These are phyloP conservation scores for Callocephalon fimbriatum DNA, from an alignment of 2,113 vertebrate species.

Conservation along the genomic window DNA sequence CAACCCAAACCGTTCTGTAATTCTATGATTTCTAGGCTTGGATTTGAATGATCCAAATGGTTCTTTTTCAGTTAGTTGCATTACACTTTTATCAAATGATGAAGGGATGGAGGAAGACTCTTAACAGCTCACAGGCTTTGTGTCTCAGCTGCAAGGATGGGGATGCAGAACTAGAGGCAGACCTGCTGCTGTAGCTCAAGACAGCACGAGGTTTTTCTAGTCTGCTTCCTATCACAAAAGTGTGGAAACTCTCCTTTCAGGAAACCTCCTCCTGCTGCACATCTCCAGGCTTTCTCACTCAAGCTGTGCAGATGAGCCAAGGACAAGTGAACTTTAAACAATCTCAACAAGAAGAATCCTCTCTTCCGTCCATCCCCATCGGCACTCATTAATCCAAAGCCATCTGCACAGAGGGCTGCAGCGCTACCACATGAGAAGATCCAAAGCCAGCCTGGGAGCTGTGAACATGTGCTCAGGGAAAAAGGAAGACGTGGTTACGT, in stretches of 20 bases:
- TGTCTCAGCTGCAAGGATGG: not conserved
- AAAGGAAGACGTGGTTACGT: not conserved
- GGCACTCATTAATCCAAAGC: not conserved
- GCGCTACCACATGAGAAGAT: not conserved
- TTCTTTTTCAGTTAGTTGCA: not conserved
- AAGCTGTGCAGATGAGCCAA: not conserved
- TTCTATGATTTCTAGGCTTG: not conserved
- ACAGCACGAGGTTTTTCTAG: not conserved
- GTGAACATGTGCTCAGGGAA: not conserved
- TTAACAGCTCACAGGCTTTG: rapidly evolving
- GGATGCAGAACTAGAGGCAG: not conserved
- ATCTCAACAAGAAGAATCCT: not conserved
- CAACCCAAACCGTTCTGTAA: not conserved
- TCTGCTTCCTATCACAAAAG: not conserved
- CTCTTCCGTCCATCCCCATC: not conserved
- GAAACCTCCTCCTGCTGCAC: not conserved
- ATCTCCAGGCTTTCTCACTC: not conserved
- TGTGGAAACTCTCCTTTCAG: not conserved
- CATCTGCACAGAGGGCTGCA: not conserved
- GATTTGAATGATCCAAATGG: not conserved
- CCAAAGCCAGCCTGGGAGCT: not conserved
- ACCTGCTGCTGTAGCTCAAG: slow-evolving; percentile 67
- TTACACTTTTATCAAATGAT: too few species aligned
- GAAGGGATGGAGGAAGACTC: not conserved
- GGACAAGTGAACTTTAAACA: not conserved